Conservation (phyloP, 2,113 vertebrate genomes). For the Morphnarchus princeps region DNA sequence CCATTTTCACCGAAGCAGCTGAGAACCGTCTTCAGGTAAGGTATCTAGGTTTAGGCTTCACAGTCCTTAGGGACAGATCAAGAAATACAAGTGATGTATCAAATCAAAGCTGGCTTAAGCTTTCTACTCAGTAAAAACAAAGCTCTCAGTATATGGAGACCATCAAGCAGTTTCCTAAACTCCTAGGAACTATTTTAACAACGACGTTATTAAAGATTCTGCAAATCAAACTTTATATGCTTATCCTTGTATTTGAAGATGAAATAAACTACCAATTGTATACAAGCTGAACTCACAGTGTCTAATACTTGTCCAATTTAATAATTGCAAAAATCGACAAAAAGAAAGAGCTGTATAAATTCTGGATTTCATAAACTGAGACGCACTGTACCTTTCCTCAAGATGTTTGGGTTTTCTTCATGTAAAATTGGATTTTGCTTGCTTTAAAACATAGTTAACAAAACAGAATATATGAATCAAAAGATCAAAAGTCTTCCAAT, state of each 20-base stretch:
- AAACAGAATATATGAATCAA: too few species aligned
- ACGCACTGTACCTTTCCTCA: not conserved
- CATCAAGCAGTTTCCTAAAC: not conserved
- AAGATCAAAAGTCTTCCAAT: not conserved
- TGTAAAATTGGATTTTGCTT: not conserved
- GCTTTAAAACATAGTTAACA: not conserved
- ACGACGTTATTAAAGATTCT: not conserved
- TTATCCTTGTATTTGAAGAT: not conserved
- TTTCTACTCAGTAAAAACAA: not conserved
- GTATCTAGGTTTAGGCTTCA: not conserved
- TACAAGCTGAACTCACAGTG: not conserved
- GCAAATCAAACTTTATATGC: not conserved
- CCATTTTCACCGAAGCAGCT: not conserved
- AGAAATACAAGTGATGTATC: not conserved
- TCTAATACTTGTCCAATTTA: not conserved
- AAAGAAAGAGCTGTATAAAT: not conserved
- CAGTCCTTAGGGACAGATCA: not conserved
- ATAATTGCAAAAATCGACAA: not conserved
- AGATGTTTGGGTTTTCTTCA: not conserved
- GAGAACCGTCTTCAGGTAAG: not conserved
- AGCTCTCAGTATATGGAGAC: rapidly evolving
- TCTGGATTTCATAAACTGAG: not conserved
- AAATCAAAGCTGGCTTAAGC: not conserved
- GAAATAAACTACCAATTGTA: not conserved
- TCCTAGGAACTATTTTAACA: not conserved